These are phyloP conservation scores for Megalurothrips usitatus DNA, from an alignment of 2,888 invertebrate species.

Conservation along the genomic window DNA sequence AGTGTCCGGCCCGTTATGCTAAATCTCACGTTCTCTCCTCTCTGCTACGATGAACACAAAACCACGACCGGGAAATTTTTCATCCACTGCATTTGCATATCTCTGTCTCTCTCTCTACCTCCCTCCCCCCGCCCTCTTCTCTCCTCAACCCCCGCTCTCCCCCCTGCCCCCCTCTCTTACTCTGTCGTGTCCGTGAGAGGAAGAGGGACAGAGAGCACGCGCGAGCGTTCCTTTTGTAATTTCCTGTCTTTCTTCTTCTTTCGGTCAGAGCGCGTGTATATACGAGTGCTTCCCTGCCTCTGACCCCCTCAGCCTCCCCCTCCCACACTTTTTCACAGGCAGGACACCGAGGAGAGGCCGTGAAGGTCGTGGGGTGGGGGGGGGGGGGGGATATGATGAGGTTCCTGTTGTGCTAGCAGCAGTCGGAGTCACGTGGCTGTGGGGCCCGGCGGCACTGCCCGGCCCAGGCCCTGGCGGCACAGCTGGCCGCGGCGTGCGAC, in stretches of 20 bases:
- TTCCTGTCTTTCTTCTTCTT: background rate
- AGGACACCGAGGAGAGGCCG: no score
- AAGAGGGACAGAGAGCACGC: no score
- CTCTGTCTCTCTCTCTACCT: background rate
- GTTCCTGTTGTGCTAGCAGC: no score
- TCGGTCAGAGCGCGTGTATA: no score
- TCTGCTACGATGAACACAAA: background rate
- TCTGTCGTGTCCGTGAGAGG: background rate
- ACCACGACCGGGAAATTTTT: background rate
- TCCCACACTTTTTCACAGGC: background rate
- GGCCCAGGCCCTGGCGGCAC: background rate
- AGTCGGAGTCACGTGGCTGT: background rate
- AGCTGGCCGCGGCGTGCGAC: background rate
- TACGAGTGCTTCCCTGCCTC: no score
- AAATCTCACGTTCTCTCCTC: background rate
- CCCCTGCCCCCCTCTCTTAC: background rate
- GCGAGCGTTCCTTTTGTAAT: background rate
- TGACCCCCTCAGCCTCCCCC: no score
- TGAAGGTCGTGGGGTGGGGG: no score
- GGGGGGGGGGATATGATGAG: no score
- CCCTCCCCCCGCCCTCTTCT: background rate
- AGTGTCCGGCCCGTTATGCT: no score
- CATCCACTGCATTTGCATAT: background rate
- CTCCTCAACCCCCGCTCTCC: background rate
- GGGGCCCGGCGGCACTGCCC: background rate